Evolutionary conservation across 1,140 invertebrate species (phyloP), one percentile per base, ranked within the genome.

Genomic region (Brachionus koreanus): DNA sequence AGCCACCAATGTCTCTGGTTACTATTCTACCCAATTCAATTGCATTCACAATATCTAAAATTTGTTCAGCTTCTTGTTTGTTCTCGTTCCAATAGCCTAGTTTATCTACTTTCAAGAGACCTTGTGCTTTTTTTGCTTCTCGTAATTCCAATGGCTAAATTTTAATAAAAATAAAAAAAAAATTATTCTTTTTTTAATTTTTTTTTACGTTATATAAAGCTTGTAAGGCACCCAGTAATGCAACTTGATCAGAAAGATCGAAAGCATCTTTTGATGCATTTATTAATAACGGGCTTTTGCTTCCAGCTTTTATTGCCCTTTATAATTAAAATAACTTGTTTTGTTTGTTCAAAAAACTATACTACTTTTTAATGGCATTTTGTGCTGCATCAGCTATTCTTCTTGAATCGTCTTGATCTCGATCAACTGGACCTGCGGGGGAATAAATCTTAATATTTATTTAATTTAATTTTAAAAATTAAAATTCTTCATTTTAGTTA

Each of bases 1-100:
- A 92, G 3, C 93, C 94, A 69, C 93, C 93, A 86, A 97, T 94
- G 89, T 97, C 95, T 82, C 94, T 90, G 13, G 63, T 57, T 33
- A 82, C 81, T 39, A 69, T 46, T 49, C 81, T 63, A n/a, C 81
- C 81, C 49, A 72, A 57, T 61, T 82, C 81, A 74, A 72, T 35
- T 25, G 81, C 63, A 37, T 39, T 46, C 5, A 69, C 67, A 29
- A 72, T 5, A 2, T 63, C 7, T 42, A 63, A 23, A 33, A 19
- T 57, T 25, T 37, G 19, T 10, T 72, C 19, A 13, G 52, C 43
- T 42, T 49, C 35, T 10, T 74, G 16, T 39, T 3, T 25, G 19
- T 74, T 46, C 12, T 82, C 46, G 37, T 23, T 19, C 33, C 25
- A 82, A 35, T 37, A 82, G n/a, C 63, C 63, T 39, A 82, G 16